A percentile compares a stretch with the other conserved stretches of the same genome.
These are phyloP conservation scores for Centruroides sculpturatus DNA, from an alignment of 1,140 invertebrate genomes.

Conservation along the genomic window DNA sequence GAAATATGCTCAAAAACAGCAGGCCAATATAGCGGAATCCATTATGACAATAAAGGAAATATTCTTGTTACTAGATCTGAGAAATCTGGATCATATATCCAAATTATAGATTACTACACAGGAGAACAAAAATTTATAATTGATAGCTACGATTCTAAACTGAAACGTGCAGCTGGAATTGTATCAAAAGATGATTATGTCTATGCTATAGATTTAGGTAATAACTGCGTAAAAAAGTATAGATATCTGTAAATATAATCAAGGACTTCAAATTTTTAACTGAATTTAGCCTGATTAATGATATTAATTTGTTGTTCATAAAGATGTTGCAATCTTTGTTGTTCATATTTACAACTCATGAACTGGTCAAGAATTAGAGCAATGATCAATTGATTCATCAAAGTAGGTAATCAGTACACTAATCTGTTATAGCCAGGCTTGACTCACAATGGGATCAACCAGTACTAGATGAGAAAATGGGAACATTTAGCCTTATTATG, in stretches of 20 bases:
- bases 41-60: conserved; percentile 48
- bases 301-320: no score
- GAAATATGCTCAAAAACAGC: conserved; percentile 19
- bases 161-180: conserved; percentile 64
- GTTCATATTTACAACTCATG: no score
- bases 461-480: no score
- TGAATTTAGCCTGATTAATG: no score
- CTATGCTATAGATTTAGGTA: conserved; percentile 74
- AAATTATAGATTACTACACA: conserved; percentile 51
- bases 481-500: no score
- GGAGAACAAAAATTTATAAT: conserved; percentile 54
- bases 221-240: conserved; percentile 76
- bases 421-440: no score
- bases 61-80: conserved; percentile 62
- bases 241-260: conserved; percentile 40
- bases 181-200: conserved; percentile 50
- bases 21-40: conserved; percentile 62
- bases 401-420: no score
- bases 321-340: no score
- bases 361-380: no score
- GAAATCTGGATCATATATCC: conserved; percentile 53
- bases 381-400: no score
- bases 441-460: no score
- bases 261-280: no score
- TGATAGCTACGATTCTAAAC: conserved; percentile 58